Base-by-base conservation (phyloP, 1,140 invertebrate species). In the Rhagoletis zephyria region DNA sequence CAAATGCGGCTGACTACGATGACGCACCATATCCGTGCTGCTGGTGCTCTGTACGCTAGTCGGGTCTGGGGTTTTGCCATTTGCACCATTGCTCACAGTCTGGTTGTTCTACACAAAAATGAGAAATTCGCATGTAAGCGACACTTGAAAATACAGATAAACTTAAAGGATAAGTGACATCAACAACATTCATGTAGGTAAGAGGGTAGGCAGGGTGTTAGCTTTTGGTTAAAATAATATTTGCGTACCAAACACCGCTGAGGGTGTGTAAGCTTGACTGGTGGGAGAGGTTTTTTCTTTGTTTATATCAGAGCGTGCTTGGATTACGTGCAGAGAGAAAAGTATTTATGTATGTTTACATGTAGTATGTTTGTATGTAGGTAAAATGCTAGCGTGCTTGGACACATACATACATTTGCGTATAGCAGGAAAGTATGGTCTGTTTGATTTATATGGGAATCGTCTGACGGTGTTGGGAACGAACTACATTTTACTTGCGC, bases 1-100 rank as follows among this genome's bases (percentile, higher is more conserved):
- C 87, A 92, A 86, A 86, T 93, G 90, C n/a, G 91, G 89, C 87
- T 92, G 90, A 89, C 92, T 92, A 61, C 89, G 87, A 61, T 89
- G 89, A 5, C 88, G 88, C 10, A 90, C 88, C 10, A 90, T 88
- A 19, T 92, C 90, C 67, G 92, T 90, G 16, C 91, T 90, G 48
- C 90, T 91, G 87, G 87, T 90, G 88, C 90, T 91, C 86, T 92
- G 91, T 10, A 89, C 48, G 12, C 87, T 89, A 59, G 88, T 89
- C 6, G 87, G 48, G 14, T 59, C 12, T 56, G 87, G 45, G 65
- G 88, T 87, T 87, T 88, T 88, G 1, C 90, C 90, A 87, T 91
- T 91, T 10, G 86, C 56, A 63, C 87, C 85, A 3, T 90, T 74
- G 42, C 7, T 90, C 87, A 90, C 91, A 12, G 89, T 88, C 77